phyloP scores from a whole-genome alignment of 2,888 invertebrate genomes.

The Lypha dubia region DNA sequence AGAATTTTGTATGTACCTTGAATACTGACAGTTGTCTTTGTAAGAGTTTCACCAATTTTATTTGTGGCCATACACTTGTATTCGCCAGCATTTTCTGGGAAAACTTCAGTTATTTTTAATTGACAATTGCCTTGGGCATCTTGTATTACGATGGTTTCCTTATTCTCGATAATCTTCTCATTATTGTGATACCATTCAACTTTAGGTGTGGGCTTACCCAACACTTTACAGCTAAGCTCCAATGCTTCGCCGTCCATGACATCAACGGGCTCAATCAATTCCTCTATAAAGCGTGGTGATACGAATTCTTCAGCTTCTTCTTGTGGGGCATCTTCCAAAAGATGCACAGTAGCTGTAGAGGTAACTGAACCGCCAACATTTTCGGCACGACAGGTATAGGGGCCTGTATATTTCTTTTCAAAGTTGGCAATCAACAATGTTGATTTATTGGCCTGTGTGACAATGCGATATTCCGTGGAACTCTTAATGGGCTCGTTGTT shows the following conservation, averaged over 20 bases:
- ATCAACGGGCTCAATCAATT: conserved; percentile 87
- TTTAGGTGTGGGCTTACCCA: conserved; percentile 91
- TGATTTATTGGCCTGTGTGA: conserved; percentile 90
- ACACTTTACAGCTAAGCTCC: conserved; percentile 88
- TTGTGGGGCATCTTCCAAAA: conserved; percentile 84
- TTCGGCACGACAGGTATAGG: conserved; percentile 94
- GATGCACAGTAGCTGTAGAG: conserved; percentile 89
- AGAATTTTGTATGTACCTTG: conserved; percentile 87
- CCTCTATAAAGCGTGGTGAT: conserved; percentile 91
- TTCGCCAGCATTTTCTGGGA: conserved; percentile 94
- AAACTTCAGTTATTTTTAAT: conserved; percentile 92
- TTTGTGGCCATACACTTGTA: conserved; percentile 93
- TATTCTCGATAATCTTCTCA: conserved; percentile 88
- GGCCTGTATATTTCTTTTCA: conserved; percentile 88
- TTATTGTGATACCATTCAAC: conserved; percentile 92
- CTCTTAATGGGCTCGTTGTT: conserved; percentile 89
- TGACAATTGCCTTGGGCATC: conserved; percentile 91
- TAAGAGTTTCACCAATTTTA: conserved; percentile 91
- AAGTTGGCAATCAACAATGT: conserved; percentile 90
- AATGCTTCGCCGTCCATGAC: conserved; percentile 96
- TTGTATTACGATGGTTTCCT: conserved; percentile 90
- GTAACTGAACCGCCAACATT: conserved; percentile 95
- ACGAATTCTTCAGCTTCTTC: conserved; percentile 86
- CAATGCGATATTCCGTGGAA: conserved; percentile 88
- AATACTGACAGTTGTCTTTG: conserved; percentile 90